Percentiles rank a stretch among this genome's conserved stretches.
Conservation (phyloP, 2,888 invertebrate genomes). For the Congeria kusceri region DNA sequence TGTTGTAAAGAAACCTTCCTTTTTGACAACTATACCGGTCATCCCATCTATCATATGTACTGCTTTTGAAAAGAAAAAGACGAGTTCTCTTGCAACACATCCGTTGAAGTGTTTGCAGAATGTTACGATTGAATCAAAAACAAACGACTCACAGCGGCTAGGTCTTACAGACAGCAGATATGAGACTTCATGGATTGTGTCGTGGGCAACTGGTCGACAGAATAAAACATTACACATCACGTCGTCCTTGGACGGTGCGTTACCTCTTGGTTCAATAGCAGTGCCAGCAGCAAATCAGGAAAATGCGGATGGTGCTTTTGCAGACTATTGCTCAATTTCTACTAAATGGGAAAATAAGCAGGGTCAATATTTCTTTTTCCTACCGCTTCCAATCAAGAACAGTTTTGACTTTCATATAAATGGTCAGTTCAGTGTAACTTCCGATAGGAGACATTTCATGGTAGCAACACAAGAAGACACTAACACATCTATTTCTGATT, state of each 20-base stretch:
- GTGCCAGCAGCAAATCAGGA: conserved; percentile 9
- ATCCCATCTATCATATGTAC: too few species aligned
- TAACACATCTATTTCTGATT: conserved; percentile 38
- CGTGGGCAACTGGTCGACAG: conserved; percentile 61
- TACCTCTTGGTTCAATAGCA: conserved; percentile 65
- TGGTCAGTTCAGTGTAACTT: conserved; percentile 79
- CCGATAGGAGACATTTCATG: conserved; percentile 74
- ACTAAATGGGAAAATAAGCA: conserved; percentile 19
- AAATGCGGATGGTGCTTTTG: neutral
- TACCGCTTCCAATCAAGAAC: conserved; percentile 78
- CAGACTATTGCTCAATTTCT: too few species aligned
- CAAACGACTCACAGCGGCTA: conserved; percentile 16
- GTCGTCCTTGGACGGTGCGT: conserved; percentile 40
- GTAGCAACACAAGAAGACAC: conserved; percentile 77
- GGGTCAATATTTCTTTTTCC: conserved; percentile 69
- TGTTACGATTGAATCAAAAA: too few species aligned
- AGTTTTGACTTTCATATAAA: conserved; percentile 80
- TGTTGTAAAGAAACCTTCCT: too few species aligned
- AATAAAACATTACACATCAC: conserved; percentile 20
- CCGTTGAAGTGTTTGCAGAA: too few species aligned
- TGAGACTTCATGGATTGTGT: too few species aligned
- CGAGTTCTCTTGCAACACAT: too few species aligned
- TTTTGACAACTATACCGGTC: too few species aligned
- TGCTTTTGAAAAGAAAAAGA: too few species aligned
- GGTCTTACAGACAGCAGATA: too few species aligned